These are phyloP conservation scores for Amia ocellicauda DNA, from an alignment of 2,113 vertebrate species.

Conservation along the genomic window DNA sequence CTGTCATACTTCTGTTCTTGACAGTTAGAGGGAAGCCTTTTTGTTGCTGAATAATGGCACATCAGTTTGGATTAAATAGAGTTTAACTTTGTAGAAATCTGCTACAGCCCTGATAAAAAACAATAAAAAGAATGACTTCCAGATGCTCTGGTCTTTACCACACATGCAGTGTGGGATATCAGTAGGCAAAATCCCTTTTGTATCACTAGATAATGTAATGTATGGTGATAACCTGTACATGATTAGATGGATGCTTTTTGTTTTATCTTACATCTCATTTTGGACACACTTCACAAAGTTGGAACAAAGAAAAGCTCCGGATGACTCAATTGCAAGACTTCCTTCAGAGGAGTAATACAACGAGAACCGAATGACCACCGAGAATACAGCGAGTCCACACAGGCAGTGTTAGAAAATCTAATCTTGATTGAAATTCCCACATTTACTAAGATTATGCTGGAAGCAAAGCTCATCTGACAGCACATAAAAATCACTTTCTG, in stretches of 20 bases:
- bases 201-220: background rate
- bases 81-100: conserved; percentile 58
- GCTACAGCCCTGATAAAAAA: conserved; percentile 57
- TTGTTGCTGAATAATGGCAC: conserved; percentile 58
- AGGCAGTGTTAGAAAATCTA: too few species aligned
- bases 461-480: too few species aligned
- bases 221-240: conserved; percentile 2
- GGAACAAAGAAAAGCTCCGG: background rate
- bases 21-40: conserved; percentile 49
- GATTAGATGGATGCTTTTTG: conserved; percentile 3
- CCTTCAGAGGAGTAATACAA: too few species aligned
- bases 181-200: conserved; percentile 23
- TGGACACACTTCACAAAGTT: background rate
- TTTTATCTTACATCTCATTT: conserved; percentile 5
- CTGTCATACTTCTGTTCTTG: conserved; percentile 59
- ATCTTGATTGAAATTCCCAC: too few species aligned
- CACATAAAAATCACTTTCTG: too few species aligned
- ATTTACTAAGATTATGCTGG: too few species aligned
- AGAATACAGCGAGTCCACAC: too few species aligned
- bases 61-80: conserved; percentile 60
- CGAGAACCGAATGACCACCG: too few species aligned
- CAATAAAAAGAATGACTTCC: conserved; percentile 64
- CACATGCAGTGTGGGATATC: conserved; percentile 48
- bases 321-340: background rate
- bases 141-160: conserved; percentile 54